These are phyloP conservation scores for Urosaurus nigricauda DNA, from an alignment of 2,797 vertebrate species.

Conservation along the genomic window DNA sequence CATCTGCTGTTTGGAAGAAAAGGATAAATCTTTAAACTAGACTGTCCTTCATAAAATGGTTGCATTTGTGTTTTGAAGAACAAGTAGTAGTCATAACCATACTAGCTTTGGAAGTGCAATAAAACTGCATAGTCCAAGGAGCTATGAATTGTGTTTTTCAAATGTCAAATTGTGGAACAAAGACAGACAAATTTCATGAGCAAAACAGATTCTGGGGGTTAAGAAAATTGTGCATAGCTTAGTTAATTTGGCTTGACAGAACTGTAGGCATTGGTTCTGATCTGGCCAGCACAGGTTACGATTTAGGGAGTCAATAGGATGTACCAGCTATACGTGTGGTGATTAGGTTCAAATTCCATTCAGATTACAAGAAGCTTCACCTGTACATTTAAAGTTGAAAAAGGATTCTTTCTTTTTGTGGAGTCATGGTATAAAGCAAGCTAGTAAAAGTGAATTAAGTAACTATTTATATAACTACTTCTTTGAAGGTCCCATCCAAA, in stretches of 20 bases:
- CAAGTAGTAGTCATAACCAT: not conserved
- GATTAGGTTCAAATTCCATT: not conserved
- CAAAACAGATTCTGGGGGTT: not conserved
- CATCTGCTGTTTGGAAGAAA: constrained; percentile 7
- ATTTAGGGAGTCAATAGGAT: not conserved
- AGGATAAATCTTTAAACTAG: constrained; percentile 47
- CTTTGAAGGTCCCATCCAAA: not conserved
- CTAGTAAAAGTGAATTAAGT: not conserved
- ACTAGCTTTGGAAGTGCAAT: not conserved
- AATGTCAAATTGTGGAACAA: not conserved
- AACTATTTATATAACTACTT: not conserved
- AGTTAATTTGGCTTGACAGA: not conserved
- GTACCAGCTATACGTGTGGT: not conserved
- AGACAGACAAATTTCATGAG: not conserved
- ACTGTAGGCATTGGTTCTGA: not conserved
- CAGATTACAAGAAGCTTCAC: not conserved
- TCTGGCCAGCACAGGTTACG: not conserved
- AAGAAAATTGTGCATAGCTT: not conserved
- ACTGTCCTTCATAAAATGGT: constrained; percentile 15
- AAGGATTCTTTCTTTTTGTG: not conserved
- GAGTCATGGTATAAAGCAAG: not conserved
- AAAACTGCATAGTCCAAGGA: not conserved
- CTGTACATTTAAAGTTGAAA: not conserved
- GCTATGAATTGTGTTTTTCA: not conserved
- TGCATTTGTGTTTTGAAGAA: not conserved